Evolutionary conservation across 2,113 vertebrate genomes (phyloP), one percentile per base, ranked within the genome.

Genomic region (Megalops atlanticus): DNA sequence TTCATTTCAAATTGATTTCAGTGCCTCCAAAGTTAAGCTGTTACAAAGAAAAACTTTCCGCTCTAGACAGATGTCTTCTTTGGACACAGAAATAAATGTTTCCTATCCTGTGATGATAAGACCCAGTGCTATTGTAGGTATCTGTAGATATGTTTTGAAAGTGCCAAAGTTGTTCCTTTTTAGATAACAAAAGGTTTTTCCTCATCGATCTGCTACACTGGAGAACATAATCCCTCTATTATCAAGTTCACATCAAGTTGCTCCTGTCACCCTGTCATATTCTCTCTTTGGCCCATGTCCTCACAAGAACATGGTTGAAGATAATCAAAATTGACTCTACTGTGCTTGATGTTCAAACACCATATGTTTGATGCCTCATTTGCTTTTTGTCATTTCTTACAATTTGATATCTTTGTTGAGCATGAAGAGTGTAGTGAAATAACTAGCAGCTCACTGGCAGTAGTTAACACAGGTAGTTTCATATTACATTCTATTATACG

Each of bases 221-320:
- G 27, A 77, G 76, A 77, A 54, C 76, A 58, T 77, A 77, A 77
- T 77, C 47, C 76, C 47, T 77, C 33, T 7, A 3, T 58, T 77
- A 77, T 77, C 76, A 38, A 21, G 49, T 12, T 64, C 49, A 49
- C 15, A 77, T 77, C 76, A 39, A 49, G 52, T 40, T 36, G 36
- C 49, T 77, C 14, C 33, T 49, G 35, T n/a, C 12, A 39, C 76
- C 47, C 35, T 45, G 33, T 77, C 45, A 16, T 77, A 64, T 64
- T n/a, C n/a, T 58, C 45, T 52, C 76, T 77, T 47, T 54, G 5
- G 33, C 24, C 31, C 27, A 18, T 69, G 68, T 49, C 68, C 68
- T 49, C 18, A 71, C 31, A 43, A 52, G 31, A 54, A 72, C 54
- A 74, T 52, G 33, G 38, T 24, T 49, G 45, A 80, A 47, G 45